Percentiles rank a stretch among this genome's conserved stretches.
phyloP scores from a whole-genome alignment of 2,888 invertebrate species.

The Anticlea derivata region DNA sequence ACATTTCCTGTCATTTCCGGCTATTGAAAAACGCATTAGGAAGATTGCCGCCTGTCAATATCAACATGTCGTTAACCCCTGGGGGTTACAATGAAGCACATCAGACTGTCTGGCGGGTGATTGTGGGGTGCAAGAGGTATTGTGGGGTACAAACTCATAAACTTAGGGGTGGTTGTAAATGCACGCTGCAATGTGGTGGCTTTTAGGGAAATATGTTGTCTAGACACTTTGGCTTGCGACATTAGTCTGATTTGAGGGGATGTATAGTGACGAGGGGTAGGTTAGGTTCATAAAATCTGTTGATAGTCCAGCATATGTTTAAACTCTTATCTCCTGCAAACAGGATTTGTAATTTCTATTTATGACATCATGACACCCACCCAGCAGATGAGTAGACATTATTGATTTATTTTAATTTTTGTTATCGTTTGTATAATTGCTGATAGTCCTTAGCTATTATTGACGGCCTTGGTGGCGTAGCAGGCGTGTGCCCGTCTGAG shows the following conservation, averaged over 20 bases:
- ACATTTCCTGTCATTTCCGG: background rate
- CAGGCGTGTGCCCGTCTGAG: too few relatives aligned
- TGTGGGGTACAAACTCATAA: constrained; percentile 26
- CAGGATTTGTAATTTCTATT: too few relatives aligned
- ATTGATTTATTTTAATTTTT: too few relatives aligned
- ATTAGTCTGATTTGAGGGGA: constrained; percentile 19
- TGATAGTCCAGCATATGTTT: too few relatives aligned
- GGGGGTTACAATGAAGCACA: constrained; percentile 37
- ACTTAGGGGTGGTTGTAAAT: constrained; percentile 23
- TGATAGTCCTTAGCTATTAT: too few relatives aligned
- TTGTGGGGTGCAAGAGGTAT: constrained; percentile 38
- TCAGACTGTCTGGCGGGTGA: constrained; percentile 46
- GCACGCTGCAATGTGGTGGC: constrained; percentile 27
- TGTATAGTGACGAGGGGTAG: background rate
- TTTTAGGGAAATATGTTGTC: constrained; percentile 31
- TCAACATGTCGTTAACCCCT: constrained; percentile 31
- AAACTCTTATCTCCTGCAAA: too few relatives aligned
- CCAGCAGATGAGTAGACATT: too few relatives aligned
- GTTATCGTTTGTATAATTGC: too few relatives aligned
- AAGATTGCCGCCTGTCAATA: constrained; percentile 20
- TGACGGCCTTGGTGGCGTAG: too few relatives aligned
- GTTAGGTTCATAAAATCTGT: too few relatives aligned
- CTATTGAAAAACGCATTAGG: constrained; percentile 17
- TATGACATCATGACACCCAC: too few relatives aligned
- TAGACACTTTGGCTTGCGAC: constrained; percentile 20